A percentile compares a stretch with the other conserved stretches of the same genome.
Evolutionary conservation across 1,140 invertebrate genomes (phyloP).

Genomic region (roundworm (Caenorhabditis elegans)): WBcel235 BX284602.5:38501-39000

Average conservation of each 20-base stretch:
- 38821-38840: slow-evolving; percentile 68
- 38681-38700: neutral
- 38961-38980: neutral
- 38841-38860: neutral
- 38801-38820: neutral
- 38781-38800: neutral
- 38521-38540: neutral
- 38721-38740: neutral
- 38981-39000: neutral
- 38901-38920: neutral
- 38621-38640: neutral
- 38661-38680: neutral
- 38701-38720: neutral
- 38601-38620: neutral
- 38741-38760: neutral
- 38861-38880: neutral
- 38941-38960: slow-evolving; percentile 30
- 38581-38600: too few relatives aligned
- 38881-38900: neutral
- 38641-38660: neutral
- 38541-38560: neutral
- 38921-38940: neutral
- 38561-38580: neutral
- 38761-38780: neutral
- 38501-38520: too few relatives aligned